phyloP scores from a whole-genome alignment of 2,888 invertebrate species.

The Nyleta sp. region DNA sequence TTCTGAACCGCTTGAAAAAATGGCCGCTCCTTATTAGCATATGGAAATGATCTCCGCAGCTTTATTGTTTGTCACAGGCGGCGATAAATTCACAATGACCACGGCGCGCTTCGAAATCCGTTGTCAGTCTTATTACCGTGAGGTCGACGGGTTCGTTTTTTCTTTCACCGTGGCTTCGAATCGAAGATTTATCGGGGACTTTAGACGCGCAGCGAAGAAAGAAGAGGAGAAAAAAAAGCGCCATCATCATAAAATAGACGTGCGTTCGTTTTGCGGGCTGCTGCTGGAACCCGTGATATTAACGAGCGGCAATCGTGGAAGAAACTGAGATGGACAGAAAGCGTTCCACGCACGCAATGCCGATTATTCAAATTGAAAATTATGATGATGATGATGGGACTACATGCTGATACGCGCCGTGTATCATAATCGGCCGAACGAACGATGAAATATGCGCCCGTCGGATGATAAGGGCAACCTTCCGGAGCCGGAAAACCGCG shows the following conservation, averaged over 20 bases:
- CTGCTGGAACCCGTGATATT: constrained; percentile 41
- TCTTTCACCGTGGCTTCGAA: too few species aligned
- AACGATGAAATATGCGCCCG: constrained; percentile 46
- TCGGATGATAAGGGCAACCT: constrained; percentile 47
- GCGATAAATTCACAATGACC: too few species aligned
- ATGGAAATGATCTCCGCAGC: too few species aligned
- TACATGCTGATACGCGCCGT: constrained; percentile 53
- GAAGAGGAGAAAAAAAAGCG: too few species aligned
- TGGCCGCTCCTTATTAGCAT: too few species aligned
- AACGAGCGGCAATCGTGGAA: constrained; percentile 38
- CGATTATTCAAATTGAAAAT: constrained; percentile 48
- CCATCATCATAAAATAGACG: constrained; percentile 41
- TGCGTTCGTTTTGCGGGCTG: constrained; percentile 23
- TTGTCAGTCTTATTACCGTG: too few species aligned
- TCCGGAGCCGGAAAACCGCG: constrained; percentile 25
- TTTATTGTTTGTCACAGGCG: too few species aligned
- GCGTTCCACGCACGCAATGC: constrained; percentile 27
- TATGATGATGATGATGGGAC: constrained; percentile 56
- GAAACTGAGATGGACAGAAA: constrained; percentile 31
- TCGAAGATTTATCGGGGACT: too few species aligned
- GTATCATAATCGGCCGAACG: constrained; percentile 55
- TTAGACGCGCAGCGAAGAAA: too few species aligned
- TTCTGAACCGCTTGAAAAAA: too few species aligned
- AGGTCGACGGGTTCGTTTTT: too few species aligned
- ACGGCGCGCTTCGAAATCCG: too few species aligned